Conservation (phyloP, 2,113 vertebrate genomes). For the Pseudorhombus dupliciocellatus region DNA sequence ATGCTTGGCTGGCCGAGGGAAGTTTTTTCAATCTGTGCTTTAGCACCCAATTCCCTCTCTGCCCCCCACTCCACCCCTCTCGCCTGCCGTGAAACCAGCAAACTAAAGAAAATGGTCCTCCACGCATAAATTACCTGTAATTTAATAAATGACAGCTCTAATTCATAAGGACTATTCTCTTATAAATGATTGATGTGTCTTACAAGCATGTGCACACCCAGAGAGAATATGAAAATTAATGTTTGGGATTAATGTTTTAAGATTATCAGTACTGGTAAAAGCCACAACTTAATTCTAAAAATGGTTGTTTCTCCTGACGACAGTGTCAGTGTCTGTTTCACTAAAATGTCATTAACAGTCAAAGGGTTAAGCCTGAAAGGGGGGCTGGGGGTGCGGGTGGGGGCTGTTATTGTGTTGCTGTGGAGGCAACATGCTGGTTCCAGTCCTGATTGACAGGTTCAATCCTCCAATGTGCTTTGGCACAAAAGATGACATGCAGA, state of each 20-base stretch:
- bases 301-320: constrained; percentile 10
- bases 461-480: constrained; percentile 85
- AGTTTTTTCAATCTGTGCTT: constrained; percentile 67
- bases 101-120: neutral
- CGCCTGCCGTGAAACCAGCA: neutral
- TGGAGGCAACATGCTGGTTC: constrained; percentile 87
- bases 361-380: constrained; percentile 82
- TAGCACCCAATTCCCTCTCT: constrained; percentile 29
- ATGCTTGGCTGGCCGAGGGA: constrained; percentile 76
- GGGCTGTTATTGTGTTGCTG: constrained; percentile 84
- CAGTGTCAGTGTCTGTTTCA: constrained; percentile 41
- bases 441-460: constrained; percentile 90
- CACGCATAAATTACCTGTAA: neutral
- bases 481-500: constrained; percentile 91
- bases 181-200: no score
- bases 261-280: no score
- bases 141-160: no score
- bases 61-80: neutral
- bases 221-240: no score
- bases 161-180: no score
- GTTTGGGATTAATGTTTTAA: neutral
- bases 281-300: no score
- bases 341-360: constrained; percentile 82
- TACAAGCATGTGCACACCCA: no score
- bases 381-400: neutral